Base-by-base conservation (phyloP, 2,797 vertebrate genomes). In the Erethizon dorsatum region DNA sequence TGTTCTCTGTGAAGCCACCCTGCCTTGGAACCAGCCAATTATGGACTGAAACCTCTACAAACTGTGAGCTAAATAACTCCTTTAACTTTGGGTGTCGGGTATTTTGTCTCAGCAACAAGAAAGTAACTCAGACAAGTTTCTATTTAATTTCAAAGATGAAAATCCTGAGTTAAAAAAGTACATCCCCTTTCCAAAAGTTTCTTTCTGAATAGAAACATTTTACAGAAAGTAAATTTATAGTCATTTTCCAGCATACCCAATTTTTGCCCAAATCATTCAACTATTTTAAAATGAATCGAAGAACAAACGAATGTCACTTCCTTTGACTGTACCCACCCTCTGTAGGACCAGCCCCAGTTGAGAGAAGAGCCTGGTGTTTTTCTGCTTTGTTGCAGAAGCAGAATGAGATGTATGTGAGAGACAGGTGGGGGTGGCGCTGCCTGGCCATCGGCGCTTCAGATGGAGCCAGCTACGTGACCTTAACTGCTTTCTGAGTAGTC, bases 401-500 rank as follows among this genome's bases (percentile, higher is more conserved):
- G 85, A n/a, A 15, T 50, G 12, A 54, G 24, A 71, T 78, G 67
- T 26, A 14, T 65, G 59, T 5, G 33, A 52, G 63, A 22, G 47
- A 52, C 12, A 67, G 50, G 6, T 33, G 59, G 59, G n/a, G 18
- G 17, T 17, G 56, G 2, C 5, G 0, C 8, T 4, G 9, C 37
- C 7, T 91, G 37, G 67, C 54, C 17, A 20, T 14, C 57, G 4
- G 5, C 5, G 79, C 83, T 75, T 79, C 91, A 59, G 26, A 50
- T 65, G 13, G 67, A 71, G 80, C 50, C 57, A 28, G 33, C 57
- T 83, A 41, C 33, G 17, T 31, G 57, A 41, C 37, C 63, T 14
- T 88, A 71, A 33, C 50, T 79, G 7, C 78, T 92, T 77, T 61
- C 75, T 24, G 0, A 54, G 17, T 79, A 73, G 87, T 61, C 63